Conservation (phyloP, 2,113 vertebrate species). For the Diglossa brunneiventris region DNA sequence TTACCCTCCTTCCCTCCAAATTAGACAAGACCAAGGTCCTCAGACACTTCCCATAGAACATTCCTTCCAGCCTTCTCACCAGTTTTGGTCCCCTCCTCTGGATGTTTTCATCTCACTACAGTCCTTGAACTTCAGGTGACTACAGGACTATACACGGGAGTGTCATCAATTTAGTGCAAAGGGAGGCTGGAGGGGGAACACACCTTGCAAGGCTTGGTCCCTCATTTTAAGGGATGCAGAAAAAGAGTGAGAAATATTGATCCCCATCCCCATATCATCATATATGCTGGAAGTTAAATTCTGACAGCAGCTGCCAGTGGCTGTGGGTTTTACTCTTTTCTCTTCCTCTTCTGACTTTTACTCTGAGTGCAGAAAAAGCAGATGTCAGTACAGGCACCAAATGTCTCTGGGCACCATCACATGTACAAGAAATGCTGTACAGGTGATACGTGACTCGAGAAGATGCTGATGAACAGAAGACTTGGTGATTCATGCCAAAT, state of each 20-base stretch:
- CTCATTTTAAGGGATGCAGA: not conserved
- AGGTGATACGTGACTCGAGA: not conserved
- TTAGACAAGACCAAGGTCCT: not conserved
- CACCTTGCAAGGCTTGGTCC: not conserved
- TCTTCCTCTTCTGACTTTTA: not conserved
- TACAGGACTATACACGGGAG: accelerated
- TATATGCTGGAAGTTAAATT: not conserved
- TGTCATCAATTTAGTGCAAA: not conserved
- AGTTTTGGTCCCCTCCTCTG: not conserved
- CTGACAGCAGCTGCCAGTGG: not conserved
- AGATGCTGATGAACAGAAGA: not conserved
- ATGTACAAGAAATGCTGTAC: not conserved
- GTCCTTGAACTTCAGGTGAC: not conserved
- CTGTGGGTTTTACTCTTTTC: not conserved
- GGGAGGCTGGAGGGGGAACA: not conserved
- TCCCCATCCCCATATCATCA: not conserved
- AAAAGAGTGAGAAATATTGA: not conserved
- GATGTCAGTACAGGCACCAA: not conserved
- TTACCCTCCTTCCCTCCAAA: not conserved
- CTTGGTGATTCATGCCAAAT: not conserved
- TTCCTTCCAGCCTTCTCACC: not conserved
- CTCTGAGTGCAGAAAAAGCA: not conserved
- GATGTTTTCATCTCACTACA: not conserved
- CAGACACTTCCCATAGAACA: accelerated
- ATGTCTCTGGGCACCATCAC: not conserved